phyloP scores from a whole-genome alignment of 2,797 vertebrate species.

The Botia almorhae region DNA sequence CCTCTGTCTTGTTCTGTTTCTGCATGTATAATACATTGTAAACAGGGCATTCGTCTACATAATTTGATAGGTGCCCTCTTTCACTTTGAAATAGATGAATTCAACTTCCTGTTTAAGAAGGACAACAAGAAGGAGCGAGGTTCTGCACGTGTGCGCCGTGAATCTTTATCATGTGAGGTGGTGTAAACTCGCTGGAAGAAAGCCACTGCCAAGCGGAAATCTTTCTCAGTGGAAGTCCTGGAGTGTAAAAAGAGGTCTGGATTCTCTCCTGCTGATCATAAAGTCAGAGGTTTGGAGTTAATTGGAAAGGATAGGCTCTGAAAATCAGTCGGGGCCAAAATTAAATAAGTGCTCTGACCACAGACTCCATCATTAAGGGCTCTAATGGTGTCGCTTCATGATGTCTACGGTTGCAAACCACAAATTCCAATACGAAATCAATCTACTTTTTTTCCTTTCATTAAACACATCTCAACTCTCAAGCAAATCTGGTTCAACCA shows the following conservation, averaged over 20 bases:
- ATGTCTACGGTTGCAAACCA: conserved; percentile 27
- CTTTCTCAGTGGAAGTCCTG: conserved; percentile 6
- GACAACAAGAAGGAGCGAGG: conserved; percentile 13
- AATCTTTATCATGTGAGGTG: conserved; percentile 4
- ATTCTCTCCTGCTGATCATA: conserved; percentile 22
- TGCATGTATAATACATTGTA: conserved; percentile 70
- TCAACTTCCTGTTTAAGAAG: conserved; percentile 37
- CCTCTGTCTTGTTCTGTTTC: background rate
- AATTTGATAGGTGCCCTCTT: conserved; percentile 62
- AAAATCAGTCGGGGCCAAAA: conserved; percentile 13
- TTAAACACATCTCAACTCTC: background rate
- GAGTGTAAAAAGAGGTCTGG: background rate
- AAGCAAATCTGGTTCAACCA: background rate
- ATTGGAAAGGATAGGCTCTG: conserved; percentile 16
- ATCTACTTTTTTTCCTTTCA: background rate
- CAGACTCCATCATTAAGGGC: conserved; percentile 45
- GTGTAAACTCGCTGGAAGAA: background rate
- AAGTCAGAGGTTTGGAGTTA: conserved; percentile 17
- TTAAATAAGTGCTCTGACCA: conserved; percentile 21
- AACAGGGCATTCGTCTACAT: conserved; percentile 68
- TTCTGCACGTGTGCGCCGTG: background rate
- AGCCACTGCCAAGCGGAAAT: background rate
- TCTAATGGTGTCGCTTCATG: conserved; percentile 33
- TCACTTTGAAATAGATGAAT: conserved; percentile 65
- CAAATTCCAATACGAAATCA: background rate